These are phyloP conservation scores for Brienomyrus brachyistius DNA, from an alignment of 2,113 vertebrate genomes.

Conservation along the genomic window DNA sequence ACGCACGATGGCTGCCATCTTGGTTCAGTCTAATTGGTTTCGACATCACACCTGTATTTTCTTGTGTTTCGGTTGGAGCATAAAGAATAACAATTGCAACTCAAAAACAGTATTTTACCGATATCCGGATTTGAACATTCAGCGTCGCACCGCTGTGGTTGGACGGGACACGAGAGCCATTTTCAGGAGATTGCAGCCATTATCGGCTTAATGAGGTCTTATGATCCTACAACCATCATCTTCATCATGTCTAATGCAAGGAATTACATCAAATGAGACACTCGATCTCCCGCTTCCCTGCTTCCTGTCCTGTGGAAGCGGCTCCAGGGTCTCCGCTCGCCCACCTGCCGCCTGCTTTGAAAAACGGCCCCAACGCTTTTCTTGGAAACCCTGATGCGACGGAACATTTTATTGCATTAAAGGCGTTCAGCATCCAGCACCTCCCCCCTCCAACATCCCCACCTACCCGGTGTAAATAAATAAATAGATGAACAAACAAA, in stretches of 20 bases:
- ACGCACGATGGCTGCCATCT: not conserved
- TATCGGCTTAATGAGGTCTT: not conserved
- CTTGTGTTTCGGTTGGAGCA: not conserved
- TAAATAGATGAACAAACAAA: constrained; percentile 18
- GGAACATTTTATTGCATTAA: constrained; percentile 43
- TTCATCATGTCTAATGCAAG: not conserved
- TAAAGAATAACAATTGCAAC: not conserved
- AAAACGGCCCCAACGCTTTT: not conserved
- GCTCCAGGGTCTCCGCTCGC: not conserved
- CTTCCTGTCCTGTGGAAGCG: not conserved
- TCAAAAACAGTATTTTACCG: not conserved
- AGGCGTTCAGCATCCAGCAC: constrained; percentile 28
- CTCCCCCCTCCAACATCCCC: constrained; percentile 2
- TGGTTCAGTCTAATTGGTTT: not conserved
- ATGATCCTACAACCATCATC: not conserved
- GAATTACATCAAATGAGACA: not conserved
- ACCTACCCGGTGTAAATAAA: constrained; percentile 18
- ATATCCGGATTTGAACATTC: not conserved
- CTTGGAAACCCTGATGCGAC: constrained; percentile 19
- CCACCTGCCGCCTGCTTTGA: not conserved
- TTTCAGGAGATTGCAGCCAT: not conserved
- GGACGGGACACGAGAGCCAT: not conserved
- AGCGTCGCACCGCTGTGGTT: not conserved
- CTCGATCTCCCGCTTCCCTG: not conserved
- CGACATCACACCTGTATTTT: not conserved